Conservation (phyloP, 2,113 vertebrate genomes). For the Cyrtonyx montezumae region DNA sequence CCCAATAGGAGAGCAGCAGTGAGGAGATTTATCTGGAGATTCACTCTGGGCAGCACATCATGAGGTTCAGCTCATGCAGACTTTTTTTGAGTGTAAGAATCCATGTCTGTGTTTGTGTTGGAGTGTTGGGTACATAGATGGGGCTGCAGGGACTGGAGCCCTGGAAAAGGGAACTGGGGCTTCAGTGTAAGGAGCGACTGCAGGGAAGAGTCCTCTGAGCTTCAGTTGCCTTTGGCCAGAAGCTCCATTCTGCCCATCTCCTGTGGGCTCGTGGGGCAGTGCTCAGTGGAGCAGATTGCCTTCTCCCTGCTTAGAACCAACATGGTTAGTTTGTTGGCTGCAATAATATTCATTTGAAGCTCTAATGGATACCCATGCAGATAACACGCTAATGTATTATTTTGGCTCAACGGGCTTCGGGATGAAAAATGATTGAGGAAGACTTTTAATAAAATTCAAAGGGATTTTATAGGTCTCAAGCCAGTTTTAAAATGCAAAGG, state of each 20-base stretch:
- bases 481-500: conserved; percentile 75
- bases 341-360: conserved; percentile 53
- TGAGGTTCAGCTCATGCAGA: background rate
- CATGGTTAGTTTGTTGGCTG: conserved; percentile 32
- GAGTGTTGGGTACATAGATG: background rate
- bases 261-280: background rate
- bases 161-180: background rate
- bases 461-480: conserved; percentile 77
- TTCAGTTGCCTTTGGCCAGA: too few species aligned
- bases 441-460: conserved; percentile 77
- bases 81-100: background rate
- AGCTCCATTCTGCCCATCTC: background rate
- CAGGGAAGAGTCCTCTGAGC: background rate
- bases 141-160: background rate
- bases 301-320: background rate
- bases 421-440: conserved; percentile 70
- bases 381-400: conserved; percentile 76
- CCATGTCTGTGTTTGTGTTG: fast-evolving
- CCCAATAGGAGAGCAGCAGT: conserved; percentile 28
- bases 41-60: background rate
- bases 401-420: conserved; percentile 69
- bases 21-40: conserved; percentile 1
- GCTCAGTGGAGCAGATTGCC: background rate
- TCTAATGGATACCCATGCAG: conserved; percentile 69
- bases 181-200: background rate